These are phyloP conservation scores for Graphium colonna DNA, from an alignment of 2,888 invertebrate genomes.

Conservation along the genomic window DNA sequence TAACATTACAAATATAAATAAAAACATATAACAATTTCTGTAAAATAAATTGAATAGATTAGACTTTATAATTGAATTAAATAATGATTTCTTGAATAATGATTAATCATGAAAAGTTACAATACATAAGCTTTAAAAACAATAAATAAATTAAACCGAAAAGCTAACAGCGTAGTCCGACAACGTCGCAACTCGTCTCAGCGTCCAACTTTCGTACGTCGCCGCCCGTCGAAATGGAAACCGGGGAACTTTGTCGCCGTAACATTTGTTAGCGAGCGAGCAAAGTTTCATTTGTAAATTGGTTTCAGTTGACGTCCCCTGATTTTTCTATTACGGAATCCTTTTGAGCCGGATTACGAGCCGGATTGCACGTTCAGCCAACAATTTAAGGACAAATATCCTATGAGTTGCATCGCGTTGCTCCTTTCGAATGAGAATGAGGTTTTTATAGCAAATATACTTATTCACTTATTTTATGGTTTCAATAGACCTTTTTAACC, in stretches of 20 bases:
- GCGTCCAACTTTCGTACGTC: conserved; percentile 24
- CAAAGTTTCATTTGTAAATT: conserved; percentile 33
- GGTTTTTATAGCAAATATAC: no score
- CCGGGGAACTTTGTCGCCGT: conserved; percentile 35
- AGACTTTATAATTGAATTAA: background rate
- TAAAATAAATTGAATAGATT: no score
- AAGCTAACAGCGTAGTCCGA: conserved; percentile 21
- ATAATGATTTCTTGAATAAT: background rate
- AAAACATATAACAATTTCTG: no score
- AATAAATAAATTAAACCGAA: conserved; percentile 3
- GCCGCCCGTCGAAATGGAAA: conserved; percentile 33
- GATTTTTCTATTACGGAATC: conserved; percentile 25
- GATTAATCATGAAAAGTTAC: background rate
- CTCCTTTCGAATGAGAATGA: no score
- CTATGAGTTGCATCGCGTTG: no score
- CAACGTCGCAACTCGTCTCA: conserved; percentile 30
- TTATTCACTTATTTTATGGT: no score
- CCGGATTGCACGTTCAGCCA: conserved; percentile 10
- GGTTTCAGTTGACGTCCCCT: conserved; percentile 20
- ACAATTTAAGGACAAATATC: background rate
- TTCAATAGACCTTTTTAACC: no score
- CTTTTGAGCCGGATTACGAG: conserved; percentile 22
- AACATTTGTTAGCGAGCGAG: conserved; percentile 26
- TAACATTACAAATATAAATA: no score
- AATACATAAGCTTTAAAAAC: background rate